These are phyloP conservation scores for Ficedula albicollis DNA, from an alignment of 2,797 vertebrate genomes.

Conservation along the genomic window DNA sequence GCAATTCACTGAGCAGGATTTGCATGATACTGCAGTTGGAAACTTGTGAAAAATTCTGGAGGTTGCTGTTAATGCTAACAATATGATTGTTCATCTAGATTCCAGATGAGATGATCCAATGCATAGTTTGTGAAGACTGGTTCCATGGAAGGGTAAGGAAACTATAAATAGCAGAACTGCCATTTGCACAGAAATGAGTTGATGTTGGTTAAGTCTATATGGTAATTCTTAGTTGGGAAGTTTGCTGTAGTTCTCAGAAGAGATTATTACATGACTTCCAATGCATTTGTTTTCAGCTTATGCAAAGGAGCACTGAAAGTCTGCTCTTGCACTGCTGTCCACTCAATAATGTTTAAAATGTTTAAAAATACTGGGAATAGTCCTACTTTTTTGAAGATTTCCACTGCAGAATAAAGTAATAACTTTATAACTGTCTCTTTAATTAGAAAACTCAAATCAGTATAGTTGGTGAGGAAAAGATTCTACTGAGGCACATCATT, in stretches of 20 bases:
- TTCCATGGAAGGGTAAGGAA: slow-evolving; percentile 93
- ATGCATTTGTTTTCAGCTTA: not conserved
- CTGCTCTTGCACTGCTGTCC: not conserved
- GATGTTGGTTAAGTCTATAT: not conserved
- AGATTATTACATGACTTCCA: not conserved
- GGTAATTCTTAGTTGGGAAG: not conserved
- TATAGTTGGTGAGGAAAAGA: not conserved
- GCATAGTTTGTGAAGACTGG: slow-evolving; percentile 97
- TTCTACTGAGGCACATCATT: not conserved
- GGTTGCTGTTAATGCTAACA: not conserved
- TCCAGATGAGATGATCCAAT: slow-evolving; percentile 98
- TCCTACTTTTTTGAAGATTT: not conserved
- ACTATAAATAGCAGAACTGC: not conserved
- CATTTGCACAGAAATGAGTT: not conserved
- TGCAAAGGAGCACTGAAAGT: not conserved
- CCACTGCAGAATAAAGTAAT: not conserved
- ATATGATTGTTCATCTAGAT: slow-evolving; percentile 73
- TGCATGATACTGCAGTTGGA: not conserved
- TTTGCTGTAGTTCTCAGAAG: not conserved
- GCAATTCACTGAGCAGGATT: not conserved
- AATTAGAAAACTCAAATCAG: not conserved
- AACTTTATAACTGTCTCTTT: not conserved
- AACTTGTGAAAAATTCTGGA: not conserved
- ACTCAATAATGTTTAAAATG: not conserved
- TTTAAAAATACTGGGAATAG: not conserved